Base-by-base conservation (phyloP, 2,113 vertebrate species). In the Rhinogobius similis region DNA sequence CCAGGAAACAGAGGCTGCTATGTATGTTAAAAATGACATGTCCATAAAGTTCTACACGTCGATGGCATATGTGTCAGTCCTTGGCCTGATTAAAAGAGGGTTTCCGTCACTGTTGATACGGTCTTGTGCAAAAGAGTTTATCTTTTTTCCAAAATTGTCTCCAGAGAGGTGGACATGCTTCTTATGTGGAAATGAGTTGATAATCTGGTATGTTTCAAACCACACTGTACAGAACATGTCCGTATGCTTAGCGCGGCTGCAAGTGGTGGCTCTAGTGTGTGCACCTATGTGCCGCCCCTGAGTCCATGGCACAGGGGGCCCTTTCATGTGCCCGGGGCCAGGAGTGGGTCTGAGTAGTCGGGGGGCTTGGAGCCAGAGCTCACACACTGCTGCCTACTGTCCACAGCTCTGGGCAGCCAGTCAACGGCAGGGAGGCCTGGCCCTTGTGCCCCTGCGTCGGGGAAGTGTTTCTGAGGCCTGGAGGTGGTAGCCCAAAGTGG, bases 281-380 rank as follows among this genome's bases (percentile, higher is more conserved):
- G 84, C 73, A 85, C 58, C 79, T 88, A 87, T 84, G 82, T 76
- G 67, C 70, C 81, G 83, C 77, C 85, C 83, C 77, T 90, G 88
- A 77, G 86, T 92, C 91, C 89, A 90, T 91, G 90, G 84, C 91
- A 93, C 91, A 93, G 92, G 91, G 84, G 86, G 80, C 74, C 78
- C 91, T 93, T 93, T 94, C 91, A 94, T 93, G 91, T 93, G 89
- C 85, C 83, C 82, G 50, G 79, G 88, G 87, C 88, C 82, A 82
- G 84, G 92, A 92, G 90, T 92, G 90, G 89, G 91, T 91, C 90
- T 93, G 93, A 94, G 93, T 94, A 91, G 93, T 89, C 78, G 39
- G 77, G 91, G 83, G 91, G 93, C 89, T 83, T 67, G 82, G 89
- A 89, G 92, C 93, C 92, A 93, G 91, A 84, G 82, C 76, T 86